phyloP scores from a whole-genome alignment of 2,888 invertebrate species.

The Dryadula phaetusa region DNA sequence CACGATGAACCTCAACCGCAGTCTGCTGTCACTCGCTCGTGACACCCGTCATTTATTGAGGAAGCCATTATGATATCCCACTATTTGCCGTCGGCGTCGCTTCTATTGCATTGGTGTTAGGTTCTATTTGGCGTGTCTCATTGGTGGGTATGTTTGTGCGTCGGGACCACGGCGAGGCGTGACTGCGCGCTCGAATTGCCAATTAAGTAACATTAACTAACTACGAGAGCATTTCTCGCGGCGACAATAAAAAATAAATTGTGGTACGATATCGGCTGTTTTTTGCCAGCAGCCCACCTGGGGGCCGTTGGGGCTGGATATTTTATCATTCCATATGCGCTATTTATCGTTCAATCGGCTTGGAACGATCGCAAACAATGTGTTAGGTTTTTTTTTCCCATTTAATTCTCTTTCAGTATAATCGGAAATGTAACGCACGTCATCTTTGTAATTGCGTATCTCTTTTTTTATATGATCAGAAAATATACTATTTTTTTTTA shows the following conservation, averaged over 20 bases:
- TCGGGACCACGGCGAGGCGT: constrained; percentile 49
- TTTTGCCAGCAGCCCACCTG: constrained; percentile 37
- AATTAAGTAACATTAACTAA: constrained; percentile 60
- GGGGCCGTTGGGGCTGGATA: constrained; percentile 31
- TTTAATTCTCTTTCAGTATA: background rate
- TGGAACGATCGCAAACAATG: constrained; percentile 18
- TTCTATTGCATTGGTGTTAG: constrained; percentile 30
- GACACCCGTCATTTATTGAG: constrained; percentile 53
- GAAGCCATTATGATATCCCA: constrained; percentile 48
- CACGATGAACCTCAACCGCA: constrained; percentile 38
- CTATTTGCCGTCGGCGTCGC: constrained; percentile 13
- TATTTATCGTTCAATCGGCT: constrained; percentile 36
- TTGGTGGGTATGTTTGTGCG: background rate
- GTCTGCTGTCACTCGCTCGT: constrained; percentile 51
- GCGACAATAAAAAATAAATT: constrained; percentile 50
- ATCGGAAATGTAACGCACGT: constrained; percentile 6
- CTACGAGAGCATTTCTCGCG: constrained; percentile 55
- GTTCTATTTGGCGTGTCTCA: constrained; percentile 21
- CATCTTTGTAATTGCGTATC: background rate
- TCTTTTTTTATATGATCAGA: background rate
- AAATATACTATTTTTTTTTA: too few relatives aligned
- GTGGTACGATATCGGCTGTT: constrained; percentile 40
- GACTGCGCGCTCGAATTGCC: constrained; percentile 60
- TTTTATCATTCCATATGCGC: constrained; percentile 29
- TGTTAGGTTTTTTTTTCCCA: background rate